Evolutionary conservation across 2,797 vertebrate species (phyloP).

Genomic region (Amblyraja radiata): DNA sequence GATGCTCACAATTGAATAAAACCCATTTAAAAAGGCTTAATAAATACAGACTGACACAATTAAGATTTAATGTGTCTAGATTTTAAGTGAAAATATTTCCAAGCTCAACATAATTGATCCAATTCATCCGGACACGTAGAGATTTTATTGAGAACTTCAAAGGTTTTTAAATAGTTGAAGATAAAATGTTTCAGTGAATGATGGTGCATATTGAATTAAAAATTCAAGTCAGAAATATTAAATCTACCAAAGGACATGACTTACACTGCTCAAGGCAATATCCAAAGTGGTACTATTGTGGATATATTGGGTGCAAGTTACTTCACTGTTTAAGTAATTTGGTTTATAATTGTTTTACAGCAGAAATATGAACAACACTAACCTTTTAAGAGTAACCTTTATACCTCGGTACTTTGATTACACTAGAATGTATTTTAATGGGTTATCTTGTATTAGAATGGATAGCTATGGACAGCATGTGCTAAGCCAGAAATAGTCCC

Average conservation of each 20-base stretch:
- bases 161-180: neutral
- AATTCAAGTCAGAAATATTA: neutral
- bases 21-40: neutral
- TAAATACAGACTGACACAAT: neutral
- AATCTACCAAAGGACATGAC: neutral
- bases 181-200: neutral
- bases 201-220: neutral
- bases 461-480: neutral
- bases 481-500: neutral
- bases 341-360: neutral
- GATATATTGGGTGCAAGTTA: neutral
- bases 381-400: neutral
- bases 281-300: neutral
- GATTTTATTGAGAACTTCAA: neutral
- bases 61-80: slow-evolving; percentile 5
- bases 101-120: neutral
- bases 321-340: neutral
- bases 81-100: neutral
- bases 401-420: neutral
- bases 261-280: neutral
- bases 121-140: neutral
- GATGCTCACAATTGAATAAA: slow-evolving; percentile 13
- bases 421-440: neutral
- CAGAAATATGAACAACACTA: neutral
- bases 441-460: neutral